These are phyloP conservation scores for Bradypus variegatus DNA, from an alignment of 2,797 vertebrate genomes.

Conservation along the genomic window DNA sequence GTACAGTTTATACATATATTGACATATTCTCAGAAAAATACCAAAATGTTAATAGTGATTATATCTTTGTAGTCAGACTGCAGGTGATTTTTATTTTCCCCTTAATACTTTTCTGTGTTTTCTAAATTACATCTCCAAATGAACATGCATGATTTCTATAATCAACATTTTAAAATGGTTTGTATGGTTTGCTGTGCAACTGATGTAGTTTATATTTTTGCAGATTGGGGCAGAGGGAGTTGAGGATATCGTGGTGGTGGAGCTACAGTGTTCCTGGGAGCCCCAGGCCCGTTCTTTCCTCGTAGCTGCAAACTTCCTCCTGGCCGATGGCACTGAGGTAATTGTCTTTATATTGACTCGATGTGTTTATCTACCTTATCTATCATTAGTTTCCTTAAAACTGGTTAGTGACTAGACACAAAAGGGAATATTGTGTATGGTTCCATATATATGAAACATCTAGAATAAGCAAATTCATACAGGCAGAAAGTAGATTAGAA, in stretches of 20 bases:
- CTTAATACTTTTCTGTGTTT: not conserved
- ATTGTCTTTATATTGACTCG: not conserved
- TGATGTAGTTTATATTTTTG: not conserved
- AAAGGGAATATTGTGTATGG: too few species aligned
- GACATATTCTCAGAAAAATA: not conserved
- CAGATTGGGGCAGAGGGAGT: slow-evolving; percentile 18
- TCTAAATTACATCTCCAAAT: not conserved
- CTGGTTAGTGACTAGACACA: too few species aligned
- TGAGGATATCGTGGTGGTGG: slow-evolving; percentile 72
- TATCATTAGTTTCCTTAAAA: not conserved
- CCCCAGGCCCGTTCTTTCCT: slow-evolving; percentile 66
- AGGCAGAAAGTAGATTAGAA: too few species aligned
- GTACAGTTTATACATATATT: not conserved
- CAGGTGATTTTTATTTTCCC: not conserved
- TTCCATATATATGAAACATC: too few species aligned
- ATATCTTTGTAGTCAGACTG: not conserved
- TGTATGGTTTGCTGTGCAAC: not conserved
- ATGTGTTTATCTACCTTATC: not conserved
- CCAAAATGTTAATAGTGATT: slow-evolving; percentile 4
- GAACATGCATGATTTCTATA: not conserved
- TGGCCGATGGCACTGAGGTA: slow-evolving; percentile 51
- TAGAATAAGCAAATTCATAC: too few species aligned
- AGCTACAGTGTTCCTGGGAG: slow-evolving; percentile 76
- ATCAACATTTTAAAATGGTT: not conserved
- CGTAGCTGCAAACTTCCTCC: slow-evolving; percentile 65